Conservation (phyloP, 2,797 vertebrate genomes). For the Sebastes matsubarae region DNA sequence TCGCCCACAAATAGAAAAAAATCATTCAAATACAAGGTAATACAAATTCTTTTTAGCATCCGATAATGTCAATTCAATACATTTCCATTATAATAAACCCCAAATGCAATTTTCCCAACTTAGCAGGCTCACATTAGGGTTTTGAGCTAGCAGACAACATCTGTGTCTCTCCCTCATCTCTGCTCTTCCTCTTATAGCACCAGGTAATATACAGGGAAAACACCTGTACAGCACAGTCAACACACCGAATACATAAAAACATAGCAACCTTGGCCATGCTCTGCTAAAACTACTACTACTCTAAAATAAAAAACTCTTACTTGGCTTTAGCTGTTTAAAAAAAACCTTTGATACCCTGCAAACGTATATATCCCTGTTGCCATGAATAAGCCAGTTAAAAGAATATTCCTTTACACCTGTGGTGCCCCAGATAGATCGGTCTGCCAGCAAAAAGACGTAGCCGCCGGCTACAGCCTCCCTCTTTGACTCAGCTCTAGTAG, state of each 20-base stretch:
- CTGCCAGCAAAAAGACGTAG: slow-evolving; percentile 56
- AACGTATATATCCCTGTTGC: slow-evolving; percentile 51
- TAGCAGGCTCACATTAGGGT: background rate
- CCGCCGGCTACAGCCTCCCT: slow-evolving; percentile 47
- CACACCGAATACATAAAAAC: slow-evolving; percentile 16
- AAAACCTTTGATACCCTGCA: slow-evolving; percentile 51
- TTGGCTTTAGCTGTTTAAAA: slow-evolving; percentile 46
- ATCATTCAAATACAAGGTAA: background rate
- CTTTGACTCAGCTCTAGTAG: slow-evolving; percentile 45
- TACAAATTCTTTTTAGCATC: background rate
- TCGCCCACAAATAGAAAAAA: background rate
- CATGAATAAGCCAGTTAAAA: slow-evolving; percentile 65
- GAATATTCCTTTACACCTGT: slow-evolving; percentile 64
- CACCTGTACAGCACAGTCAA: slow-evolving; percentile 15
- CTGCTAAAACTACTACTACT: slow-evolving; percentile 4
- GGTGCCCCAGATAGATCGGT: slow-evolving; percentile 61
- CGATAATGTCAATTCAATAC: background rate
- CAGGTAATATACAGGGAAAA: slow-evolving; percentile 8
- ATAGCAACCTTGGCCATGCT: slow-evolving; percentile 27
- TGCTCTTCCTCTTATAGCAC: background rate
- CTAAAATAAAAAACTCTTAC: slow-evolving; percentile 34
- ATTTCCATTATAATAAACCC: background rate
- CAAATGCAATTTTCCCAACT: background rate
- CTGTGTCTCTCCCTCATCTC: background rate
- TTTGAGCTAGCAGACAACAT: background rate